These are phyloP conservation scores for Allobates femoralis DNA, from an alignment of 2,797 vertebrate species.

Conservation along the genomic window DNA sequence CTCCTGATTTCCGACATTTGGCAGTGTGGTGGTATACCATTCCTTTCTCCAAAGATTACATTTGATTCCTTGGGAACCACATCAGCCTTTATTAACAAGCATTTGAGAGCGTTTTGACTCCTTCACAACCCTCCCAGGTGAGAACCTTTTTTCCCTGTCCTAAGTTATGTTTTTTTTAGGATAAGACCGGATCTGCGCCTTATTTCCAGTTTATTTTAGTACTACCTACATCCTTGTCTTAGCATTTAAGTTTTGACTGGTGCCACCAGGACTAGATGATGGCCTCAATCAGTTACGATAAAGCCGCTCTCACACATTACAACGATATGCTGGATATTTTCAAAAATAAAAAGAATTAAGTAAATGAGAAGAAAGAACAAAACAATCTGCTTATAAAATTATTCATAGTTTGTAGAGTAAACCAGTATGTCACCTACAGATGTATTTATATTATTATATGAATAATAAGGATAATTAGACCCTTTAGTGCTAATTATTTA, in stretches of 20 bases:
- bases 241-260: background rate
- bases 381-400: background rate
- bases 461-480: constrained; percentile 46
- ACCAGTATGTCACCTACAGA: background rate
- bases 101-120: no score
- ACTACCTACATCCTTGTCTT: background rate
- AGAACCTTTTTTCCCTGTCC: no score
- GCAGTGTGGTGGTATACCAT: no score
- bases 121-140: no score
- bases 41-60: no score
- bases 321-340: background rate
- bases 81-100: no score
- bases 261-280: background rate
- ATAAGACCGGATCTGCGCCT: no score
- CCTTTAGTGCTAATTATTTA: constrained; percentile 1
- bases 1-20: no score
- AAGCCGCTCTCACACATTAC: background rate
- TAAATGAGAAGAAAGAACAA: background rate
- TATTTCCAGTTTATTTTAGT: no score
- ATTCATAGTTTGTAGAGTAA: background rate
- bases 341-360: background rate
- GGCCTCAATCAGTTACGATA: background rate
- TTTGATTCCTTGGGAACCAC: no score
- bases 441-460: background rate
- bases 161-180: no score